Percentiles rank a stretch among this genome's conserved stretches.
Conservation (phyloP, 1,140 invertebrate genomes). For the Drosophila setifemur region DNA sequence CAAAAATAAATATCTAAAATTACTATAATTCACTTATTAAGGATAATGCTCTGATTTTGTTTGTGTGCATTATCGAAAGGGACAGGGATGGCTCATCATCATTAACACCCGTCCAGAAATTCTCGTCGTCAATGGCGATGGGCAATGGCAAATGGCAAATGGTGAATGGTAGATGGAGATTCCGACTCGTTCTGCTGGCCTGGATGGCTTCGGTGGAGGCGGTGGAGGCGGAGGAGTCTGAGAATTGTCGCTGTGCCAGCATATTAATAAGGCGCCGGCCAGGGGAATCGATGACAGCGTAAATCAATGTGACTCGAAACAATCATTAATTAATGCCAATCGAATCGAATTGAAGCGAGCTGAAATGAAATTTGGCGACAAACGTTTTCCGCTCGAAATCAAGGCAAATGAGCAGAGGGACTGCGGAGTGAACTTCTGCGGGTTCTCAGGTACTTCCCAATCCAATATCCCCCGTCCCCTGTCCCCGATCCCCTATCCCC, state of each 20-base stretch:
- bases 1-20: no score
- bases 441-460: slow-evolving; percentile 29
- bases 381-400: slow-evolving; percentile 78
- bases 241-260: slow-evolving; percentile 69
- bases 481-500: no score
- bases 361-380: slow-evolving; percentile 79
- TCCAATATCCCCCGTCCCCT: no score
- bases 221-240: slow-evolving; percentile 17
- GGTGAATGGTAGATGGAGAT: not conserved
- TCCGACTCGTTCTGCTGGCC: slow-evolving; percentile 19
- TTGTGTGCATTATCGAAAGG: slow-evolving; percentile 20
- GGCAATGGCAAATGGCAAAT: not conserved
- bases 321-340: slow-evolving; percentile 81
- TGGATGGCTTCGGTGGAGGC: slow-evolving; percentile 11
- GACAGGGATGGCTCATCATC: slow-evolving; percentile 62
- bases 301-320: slow-evolving; percentile 74
- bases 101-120: slow-evolving; percentile 71
- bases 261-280: slow-evolving; percentile 69
- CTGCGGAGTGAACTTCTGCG: slow-evolving; percentile 29
- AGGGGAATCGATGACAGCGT: slow-evolving; percentile 65
- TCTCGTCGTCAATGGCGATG: slow-evolving; percentile 38
- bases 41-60: not conserved
- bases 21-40: no score
- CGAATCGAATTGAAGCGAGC: slow-evolving; percentile 68
- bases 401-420: slow-evolving; percentile 66